Evolutionary conservation across 2,888 invertebrate genomes (phyloP), one percentile per base, ranked within the genome.

Genomic region (Ommatoiulus sabulosus): DNA sequence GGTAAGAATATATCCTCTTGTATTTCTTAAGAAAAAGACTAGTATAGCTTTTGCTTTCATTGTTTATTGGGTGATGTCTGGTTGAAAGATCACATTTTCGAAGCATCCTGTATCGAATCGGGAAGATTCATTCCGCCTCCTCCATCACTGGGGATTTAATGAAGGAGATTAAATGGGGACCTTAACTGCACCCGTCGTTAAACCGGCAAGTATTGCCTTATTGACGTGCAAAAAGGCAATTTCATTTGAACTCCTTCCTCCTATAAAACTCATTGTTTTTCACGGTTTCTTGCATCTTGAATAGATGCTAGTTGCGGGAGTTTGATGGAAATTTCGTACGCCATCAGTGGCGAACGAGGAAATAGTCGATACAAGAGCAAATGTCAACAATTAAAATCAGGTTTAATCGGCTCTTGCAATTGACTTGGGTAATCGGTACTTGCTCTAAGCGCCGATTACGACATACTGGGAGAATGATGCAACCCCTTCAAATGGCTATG

Each of bases 191-290:
- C 52, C 15, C 52, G 52, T 52, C 52, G 52, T 52, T 52, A 52
- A 52, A 17, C 52, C 52, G 52, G 52, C 52, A 52, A 52, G 52
- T 15, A 52, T 52, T 52, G 52, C 52, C 52, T 52, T 52, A 52
- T 52, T 52, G 52, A 52, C 52, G 52, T 52, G 52, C 52, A 52
- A 52, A 52, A 52, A 52, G 52, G 52, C 52, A 52, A 52, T 52
- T 52, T 52, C 52, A 52, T 52, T 52, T 52, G 12, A 52, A 52
- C 52, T 52, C 52, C 52, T 52, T 52, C 52, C 52, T 52, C 52
- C 52, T 52, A 52, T 52, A 52, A 52, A 52, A 52, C 52, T 52
- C 52, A 52, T 52, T 52, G 52, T 52, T 52, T 52, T 52, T 52
- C 52, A 52, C 52, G 52, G 52, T 52, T 52, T 52, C 52, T 52